These are phyloP conservation scores for Choloepus hoffmanni DNA, from an alignment of 2,113 vertebrate species.

Conservation along the genomic window DNA sequence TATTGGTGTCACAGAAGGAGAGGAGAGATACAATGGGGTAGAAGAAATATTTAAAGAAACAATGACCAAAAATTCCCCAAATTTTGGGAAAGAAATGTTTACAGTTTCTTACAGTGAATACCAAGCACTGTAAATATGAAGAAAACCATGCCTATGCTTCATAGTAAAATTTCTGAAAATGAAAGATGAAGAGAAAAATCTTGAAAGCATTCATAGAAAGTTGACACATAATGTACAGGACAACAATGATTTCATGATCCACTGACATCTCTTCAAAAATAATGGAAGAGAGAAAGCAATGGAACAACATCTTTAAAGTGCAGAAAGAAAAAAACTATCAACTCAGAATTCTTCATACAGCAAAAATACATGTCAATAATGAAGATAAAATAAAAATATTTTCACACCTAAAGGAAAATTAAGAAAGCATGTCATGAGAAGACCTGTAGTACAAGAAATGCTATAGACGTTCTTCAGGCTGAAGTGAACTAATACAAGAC, in stretches of 20 bases:
- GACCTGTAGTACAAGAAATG: not conserved
- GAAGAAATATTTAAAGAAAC: not conserved
- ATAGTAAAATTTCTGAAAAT: not conserved
- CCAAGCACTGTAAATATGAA: not conserved
- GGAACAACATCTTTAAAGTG: not conserved
- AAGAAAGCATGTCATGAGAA: not conserved
- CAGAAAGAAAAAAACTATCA: not conserved
- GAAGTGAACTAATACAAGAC: not conserved
- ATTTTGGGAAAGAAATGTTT: conserved; percentile 6
- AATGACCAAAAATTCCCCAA: not conserved
- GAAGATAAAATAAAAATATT: not conserved
- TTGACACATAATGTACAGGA: not conserved
- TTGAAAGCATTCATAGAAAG: not conserved
- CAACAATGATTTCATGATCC: not conserved
- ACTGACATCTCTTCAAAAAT: not conserved
- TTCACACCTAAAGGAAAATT: not conserved
- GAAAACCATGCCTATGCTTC: not conserved
- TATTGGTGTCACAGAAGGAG: not conserved
- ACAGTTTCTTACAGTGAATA: not conserved
- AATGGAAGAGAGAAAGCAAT: not conserved
- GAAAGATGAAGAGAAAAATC: not conserved
- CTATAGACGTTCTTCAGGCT: not conserved
- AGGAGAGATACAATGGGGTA: not conserved
- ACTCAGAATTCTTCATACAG: not conserved
- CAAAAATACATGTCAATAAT: not conserved